Conservation (phyloP, 2,888 invertebrate species). For the Diogma glabrata region DNA sequence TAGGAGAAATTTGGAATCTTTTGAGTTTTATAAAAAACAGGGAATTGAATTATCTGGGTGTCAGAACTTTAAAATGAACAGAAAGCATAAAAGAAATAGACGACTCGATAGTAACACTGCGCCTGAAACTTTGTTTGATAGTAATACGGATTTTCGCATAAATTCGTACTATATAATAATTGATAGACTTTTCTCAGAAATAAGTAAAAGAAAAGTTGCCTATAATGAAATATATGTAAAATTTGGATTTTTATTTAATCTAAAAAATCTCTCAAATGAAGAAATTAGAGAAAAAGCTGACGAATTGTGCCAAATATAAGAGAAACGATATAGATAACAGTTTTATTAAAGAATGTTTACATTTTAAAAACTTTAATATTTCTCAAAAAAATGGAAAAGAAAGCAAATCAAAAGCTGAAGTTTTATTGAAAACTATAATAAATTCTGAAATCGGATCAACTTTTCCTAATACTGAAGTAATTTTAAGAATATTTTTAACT, state of each 20-base stretch:
- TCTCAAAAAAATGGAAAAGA: neutral
- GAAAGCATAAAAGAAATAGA: neutral
- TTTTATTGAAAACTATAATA: neutral
- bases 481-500: too few relatives aligned
- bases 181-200: too few relatives aligned
- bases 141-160: neutral
- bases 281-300: neutral
- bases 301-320: neutral
- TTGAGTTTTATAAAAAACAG: neutral
- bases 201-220: too few relatives aligned
- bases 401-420: neutral
- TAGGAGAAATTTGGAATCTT: neutral
- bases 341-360: slow-evolving; percentile 4
- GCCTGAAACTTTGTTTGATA: too few relatives aligned
- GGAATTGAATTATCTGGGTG: neutral
- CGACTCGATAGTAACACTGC: too few relatives aligned
- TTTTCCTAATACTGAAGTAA: neutral
- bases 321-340: neutral
- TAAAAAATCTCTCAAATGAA: neutral
- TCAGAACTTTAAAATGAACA: too few relatives aligned
- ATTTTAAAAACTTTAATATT: neutral
- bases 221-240: too few relatives aligned
- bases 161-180: neutral
- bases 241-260: neutral
- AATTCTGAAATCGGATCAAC: neutral